Evolutionary conservation across 2,888 invertebrate genomes (phyloP).

Genomic region (Temnothorax unifasciatus): DNA sequence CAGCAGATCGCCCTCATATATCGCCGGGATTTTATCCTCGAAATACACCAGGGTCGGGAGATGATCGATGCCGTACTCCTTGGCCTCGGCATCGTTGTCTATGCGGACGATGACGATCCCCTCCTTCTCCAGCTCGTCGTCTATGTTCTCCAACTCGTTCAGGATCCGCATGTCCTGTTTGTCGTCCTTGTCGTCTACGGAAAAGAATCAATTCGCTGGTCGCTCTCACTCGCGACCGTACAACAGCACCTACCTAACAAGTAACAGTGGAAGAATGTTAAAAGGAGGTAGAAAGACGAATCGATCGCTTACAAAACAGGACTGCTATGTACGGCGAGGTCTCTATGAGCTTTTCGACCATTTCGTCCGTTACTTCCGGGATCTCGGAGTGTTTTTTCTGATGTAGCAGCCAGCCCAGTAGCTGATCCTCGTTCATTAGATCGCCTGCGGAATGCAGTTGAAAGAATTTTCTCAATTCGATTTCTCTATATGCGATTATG

Average conservation of each 20-base stretch:
- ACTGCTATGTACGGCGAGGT: slow-evolving; percentile 94
- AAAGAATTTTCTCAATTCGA: background rate
- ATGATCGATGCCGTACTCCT: slow-evolving; percentile 96
- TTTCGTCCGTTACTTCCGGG: slow-evolving; percentile 96
- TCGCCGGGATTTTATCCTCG: slow-evolving; percentile 95
- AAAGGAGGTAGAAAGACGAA: slow-evolving; percentile 74
- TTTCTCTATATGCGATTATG: background rate
- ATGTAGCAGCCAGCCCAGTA: slow-evolving; percentile 96
- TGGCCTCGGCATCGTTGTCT: slow-evolving; percentile 96
- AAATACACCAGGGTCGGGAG: slow-evolving; percentile 95
- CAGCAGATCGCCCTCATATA: slow-evolving; percentile 96
- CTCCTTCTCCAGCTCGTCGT: slow-evolving; percentile 95
- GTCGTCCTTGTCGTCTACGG: slow-evolving; percentile 94
- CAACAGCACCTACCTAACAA: slow-evolving; percentile 72
- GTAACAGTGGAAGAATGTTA: slow-evolving; percentile 75
- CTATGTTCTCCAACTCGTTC: slow-evolving; percentile 96
- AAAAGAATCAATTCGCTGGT: slow-evolving; percentile 67
- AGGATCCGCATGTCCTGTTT: slow-evolving; percentile 95
- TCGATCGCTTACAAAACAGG: slow-evolving; percentile 93
- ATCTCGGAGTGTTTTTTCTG: slow-evolving; percentile 97
- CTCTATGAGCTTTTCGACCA: slow-evolving; percentile 96
- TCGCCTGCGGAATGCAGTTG: slow-evolving; percentile 88
- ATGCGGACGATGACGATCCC: slow-evolving; percentile 96
- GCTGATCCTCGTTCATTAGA: slow-evolving; percentile 95
- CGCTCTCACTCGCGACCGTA: slow-evolving; percentile 61